A percentile compares a stretch with the other conserved stretches of the same genome.
phyloP scores from a whole-genome alignment of 1,140 invertebrate genomes.

The Trypoxylus dichotomus region DNA sequence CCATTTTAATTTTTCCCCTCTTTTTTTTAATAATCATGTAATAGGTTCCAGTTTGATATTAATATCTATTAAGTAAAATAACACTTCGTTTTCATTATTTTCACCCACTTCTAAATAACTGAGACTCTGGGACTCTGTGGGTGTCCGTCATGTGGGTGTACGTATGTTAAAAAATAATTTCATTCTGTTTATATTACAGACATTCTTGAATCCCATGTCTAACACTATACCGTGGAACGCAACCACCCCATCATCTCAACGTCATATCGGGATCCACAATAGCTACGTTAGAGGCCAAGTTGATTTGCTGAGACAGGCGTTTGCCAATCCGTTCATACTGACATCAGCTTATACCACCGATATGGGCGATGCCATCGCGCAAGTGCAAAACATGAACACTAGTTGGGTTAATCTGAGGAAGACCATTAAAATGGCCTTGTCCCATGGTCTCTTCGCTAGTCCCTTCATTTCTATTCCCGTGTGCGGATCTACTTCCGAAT shows the following conservation, averaged over 20 bases:
- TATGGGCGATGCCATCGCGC: neutral
- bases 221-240: constrained; percentile 45
- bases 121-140: too few species aligned
- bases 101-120: too few species aligned
- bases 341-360: constrained; percentile 38
- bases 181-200: too few species aligned
- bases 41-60: too few species aligned
- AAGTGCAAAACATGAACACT: constrained; percentile 38
- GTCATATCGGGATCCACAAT: constrained; percentile 37
- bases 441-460: constrained; percentile 41
- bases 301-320: constrained; percentile 15
- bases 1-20: too few species aligned
- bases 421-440: constrained; percentile 37
- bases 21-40: too few species aligned
- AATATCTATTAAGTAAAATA: too few species aligned
- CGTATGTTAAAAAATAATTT: too few species aligned
- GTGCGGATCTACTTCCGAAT: constrained; percentile 45
- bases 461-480: constrained; percentile 43
- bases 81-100: too few species aligned
- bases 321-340: constrained; percentile 32
- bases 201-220: constrained; percentile 38
- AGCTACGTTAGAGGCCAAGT: constrained; percentile 39
- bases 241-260: neutral
- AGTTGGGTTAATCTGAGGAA: constrained; percentile 46
- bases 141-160: too few species aligned